Conservation (phyloP, 2,888 invertebrate species). For the Lasioglossum leucozonium region DNA sequence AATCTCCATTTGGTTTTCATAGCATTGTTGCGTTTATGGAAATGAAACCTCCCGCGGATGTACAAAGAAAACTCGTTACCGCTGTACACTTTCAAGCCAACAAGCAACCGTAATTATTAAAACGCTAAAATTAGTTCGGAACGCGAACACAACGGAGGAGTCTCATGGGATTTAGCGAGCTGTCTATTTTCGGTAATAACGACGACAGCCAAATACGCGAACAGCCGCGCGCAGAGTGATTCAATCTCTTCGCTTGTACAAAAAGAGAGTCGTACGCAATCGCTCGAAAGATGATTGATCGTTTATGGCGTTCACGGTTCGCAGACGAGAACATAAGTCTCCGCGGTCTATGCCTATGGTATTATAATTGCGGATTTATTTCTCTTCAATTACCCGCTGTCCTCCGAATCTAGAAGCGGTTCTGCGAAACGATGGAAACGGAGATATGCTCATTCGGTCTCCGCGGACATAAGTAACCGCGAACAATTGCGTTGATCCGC, state of each 20-base stretch:
- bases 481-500: background rate
- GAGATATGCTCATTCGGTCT: background rate
- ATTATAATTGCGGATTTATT: background rate
- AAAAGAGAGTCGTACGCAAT: background rate
- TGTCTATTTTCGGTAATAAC: background rate
- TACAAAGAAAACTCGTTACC: background rate
- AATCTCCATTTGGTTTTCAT: background rate
- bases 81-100: background rate
- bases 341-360: background rate
- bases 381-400: background rate
- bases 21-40: constrained; percentile 1
- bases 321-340: background rate
- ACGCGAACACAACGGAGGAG: background rate
- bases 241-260: background rate
- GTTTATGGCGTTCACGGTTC: background rate
- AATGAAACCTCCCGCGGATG: background rate
- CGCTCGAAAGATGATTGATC: background rate
- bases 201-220: background rate
- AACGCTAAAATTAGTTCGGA: background rate
- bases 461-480: background rate
- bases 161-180: background rate
- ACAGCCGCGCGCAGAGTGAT: background rate
- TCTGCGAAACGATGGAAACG: background rate
- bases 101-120: background rate
- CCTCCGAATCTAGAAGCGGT: background rate